phyloP scores from a whole-genome alignment of 2,113 vertebrate species.

The Psephotus haematonotus region DNA sequence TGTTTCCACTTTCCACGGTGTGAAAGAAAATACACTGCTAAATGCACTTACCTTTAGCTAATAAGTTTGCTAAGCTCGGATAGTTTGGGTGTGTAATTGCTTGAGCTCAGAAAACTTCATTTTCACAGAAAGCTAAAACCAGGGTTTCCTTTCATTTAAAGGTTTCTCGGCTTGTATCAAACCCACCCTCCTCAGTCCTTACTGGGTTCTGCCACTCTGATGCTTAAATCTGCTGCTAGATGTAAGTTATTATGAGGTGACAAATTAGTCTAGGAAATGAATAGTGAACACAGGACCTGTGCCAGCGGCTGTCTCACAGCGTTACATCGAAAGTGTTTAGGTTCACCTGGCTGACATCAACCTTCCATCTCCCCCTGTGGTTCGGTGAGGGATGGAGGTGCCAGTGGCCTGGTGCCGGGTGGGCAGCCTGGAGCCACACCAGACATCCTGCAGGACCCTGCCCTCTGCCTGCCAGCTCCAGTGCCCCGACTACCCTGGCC shows the following conservation, averaged over 20 bases:
- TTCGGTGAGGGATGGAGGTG: not conserved
- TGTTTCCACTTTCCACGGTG: not conserved
- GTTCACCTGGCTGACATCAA: not conserved
- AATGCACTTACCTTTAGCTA: not conserved
- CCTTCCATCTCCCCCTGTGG: fast-evolving
- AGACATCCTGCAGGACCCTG: not conserved
- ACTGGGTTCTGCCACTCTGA: not conserved
- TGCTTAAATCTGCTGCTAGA: not conserved
- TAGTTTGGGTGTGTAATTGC: not conserved
- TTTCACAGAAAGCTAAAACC: not conserved
- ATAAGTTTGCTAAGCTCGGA: not conserved
- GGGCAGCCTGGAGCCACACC: not conserved
- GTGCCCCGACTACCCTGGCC: fast-evolving
- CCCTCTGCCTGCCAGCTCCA: not conserved
- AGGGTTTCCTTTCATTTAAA: not conserved
- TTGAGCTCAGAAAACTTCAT: not conserved
- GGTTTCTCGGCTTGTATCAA: not conserved
- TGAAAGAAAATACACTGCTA: not conserved
- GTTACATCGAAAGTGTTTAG: fast-evolving
- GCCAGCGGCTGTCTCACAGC: not conserved
- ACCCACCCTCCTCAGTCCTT: not conserved
- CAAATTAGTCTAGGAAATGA: not conserved
- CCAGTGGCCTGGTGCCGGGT: not conserved
- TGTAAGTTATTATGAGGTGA: not conserved
- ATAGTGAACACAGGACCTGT: not conserved